Conservation (phyloP, 2,888 invertebrate genomes). For the Syritta pipiens region DNA sequence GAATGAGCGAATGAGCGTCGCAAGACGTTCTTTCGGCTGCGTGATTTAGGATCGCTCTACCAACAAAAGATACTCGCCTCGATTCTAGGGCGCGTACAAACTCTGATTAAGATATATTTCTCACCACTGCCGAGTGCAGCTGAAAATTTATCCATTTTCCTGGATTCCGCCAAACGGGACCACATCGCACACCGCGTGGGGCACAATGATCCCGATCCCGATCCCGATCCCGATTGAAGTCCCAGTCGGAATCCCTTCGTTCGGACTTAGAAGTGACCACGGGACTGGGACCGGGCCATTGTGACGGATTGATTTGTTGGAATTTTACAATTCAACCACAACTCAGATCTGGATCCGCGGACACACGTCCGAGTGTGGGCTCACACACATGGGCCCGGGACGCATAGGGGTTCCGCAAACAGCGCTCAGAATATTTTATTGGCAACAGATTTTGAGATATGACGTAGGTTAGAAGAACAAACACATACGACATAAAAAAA, state of each 20-base stretch:
- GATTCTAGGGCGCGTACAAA: slow-evolving; percentile 21
- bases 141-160: slow-evolving; percentile 27
- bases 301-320: slow-evolving; percentile 69
- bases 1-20: slow-evolving; percentile 9
- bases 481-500: slow-evolving; percentile 29
- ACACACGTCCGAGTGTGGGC: slow-evolving; percentile 52
- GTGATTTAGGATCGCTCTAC: slow-evolving; percentile 58
- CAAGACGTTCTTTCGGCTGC: slow-evolving; percentile 3
- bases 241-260: no score
- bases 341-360: slow-evolving; percentile 53
- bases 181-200: slow-evolving; percentile 52
- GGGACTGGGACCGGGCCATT: slow-evolving; percentile 20
- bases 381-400: slow-evolving; percentile 30
- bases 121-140: slow-evolving; percentile 20
- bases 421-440: slow-evolving; percentile 52
- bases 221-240: no score
- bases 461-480: slow-evolving; percentile 59
- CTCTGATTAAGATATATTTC: slow-evolving; percentile 58
- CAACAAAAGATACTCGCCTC: slow-evolving; percentile 54
- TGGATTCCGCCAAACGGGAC: slow-evolving; percentile 30
- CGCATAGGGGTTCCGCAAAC: slow-evolving; percentile 54
- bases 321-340: slow-evolving; percentile 63
- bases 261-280: slow-evolving; percentile 20
- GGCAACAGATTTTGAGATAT: slow-evolving; percentile 63
- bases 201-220: slow-evolving; percentile 31